Base-by-base conservation (phyloP, 2,113 vertebrate species). In the Camelus dromedarius region DNA sequence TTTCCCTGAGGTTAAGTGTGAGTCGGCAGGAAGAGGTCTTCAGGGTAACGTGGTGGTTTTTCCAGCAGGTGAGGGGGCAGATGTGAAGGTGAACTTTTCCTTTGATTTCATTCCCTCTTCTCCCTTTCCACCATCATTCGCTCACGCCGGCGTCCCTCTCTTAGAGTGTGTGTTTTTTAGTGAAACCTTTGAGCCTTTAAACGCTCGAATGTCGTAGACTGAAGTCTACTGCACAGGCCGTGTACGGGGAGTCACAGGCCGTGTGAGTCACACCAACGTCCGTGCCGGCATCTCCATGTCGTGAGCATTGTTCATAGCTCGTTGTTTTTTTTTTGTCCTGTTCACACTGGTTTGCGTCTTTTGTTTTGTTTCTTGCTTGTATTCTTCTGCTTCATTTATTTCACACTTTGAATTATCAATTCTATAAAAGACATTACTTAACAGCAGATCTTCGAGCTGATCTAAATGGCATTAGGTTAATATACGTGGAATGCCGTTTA, bases 11-110 rank as follows among this genome's bases (percentile, higher is more conserved):
- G 38, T 42, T 58, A 30, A n/a, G 3, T 26, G 16, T 52, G 54
- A 95, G 52, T 26, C 30, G 64, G 8, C 50, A 42, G 60, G 35
- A 50, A 72, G 35, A 66, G 28, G 30, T 14, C 30, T 22, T 8
- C 7, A 5, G 46, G 52, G 6, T 6, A 5, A 0, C 1, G 0
- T 2, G 8, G 35, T 18, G 26, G 5, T 35, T 35, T 38, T 38
- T 46, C 4, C 18, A 13, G 3, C 10, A 60, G 42, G 22, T 19
- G 5, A 24, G 26, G 35, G 13, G 14, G 66, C n/a, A 28, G 56
- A 11, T 5, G 26, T 18, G 0, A 8, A 90, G 54, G 8, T 4
- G 5, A 2, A 19, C 22, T 10, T 38, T 48, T 28, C 16, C 58
- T 81, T 10, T 14, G 8, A 24, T 69, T 30, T 50, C 35, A n/a